Percentiles rank a stretch among this genome's conserved stretches.
These are phyloP conservation scores for Lindbergichthys nudifrons DNA, from an alignment of 2,797 vertebrate genomes.

Conservation along the genomic window DNA sequence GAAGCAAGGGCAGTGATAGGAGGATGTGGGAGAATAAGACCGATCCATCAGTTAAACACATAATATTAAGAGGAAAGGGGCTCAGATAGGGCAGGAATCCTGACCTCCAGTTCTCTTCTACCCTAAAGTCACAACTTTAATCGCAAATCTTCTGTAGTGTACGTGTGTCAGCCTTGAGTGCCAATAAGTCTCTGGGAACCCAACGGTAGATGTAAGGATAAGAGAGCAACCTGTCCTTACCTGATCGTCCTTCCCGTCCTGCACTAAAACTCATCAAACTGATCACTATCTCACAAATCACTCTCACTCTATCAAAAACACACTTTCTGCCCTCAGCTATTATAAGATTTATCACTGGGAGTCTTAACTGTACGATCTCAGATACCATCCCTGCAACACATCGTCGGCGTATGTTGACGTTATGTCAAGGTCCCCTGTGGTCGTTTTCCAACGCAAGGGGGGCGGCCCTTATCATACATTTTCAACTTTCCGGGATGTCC, in stretches of 20 bases:
- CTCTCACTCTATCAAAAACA: constrained; percentile 43
- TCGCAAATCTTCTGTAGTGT: not conserved
- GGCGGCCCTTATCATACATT: too few species aligned
- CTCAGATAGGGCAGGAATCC: constrained; percentile 14
- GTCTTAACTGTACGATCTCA: constrained; percentile 43
- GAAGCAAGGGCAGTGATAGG: constrained; percentile 80
- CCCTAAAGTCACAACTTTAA: constrained; percentile 27
- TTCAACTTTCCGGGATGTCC: too few species aligned
- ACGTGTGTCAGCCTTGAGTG: constrained; percentile 37
- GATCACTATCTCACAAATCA: constrained; percentile 61
- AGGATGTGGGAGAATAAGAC: constrained; percentile 73
- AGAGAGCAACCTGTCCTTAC: constrained; percentile 68
- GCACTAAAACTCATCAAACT: constrained; percentile 44
- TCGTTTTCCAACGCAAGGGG: too few species aligned
- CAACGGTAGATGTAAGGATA: constrained; percentile 67
- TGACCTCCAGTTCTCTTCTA: not conserved
- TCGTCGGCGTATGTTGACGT: too few species aligned
- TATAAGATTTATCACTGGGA: constrained; percentile 54
- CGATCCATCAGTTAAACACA: constrained; percentile 63
- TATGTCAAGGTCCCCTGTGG: too few species aligned
- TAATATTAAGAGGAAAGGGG: constrained; percentile 54
- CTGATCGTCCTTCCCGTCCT: constrained; percentile 57
- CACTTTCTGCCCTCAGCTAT: constrained; percentile 51
- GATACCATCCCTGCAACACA: constrained; percentile 44
- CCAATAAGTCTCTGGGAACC: constrained; percentile 58